A percentile compares a stretch with the other conserved stretches of the same genome.
Evolutionary conservation across 2,888 invertebrate genomes (phyloP).

Genomic region (Drosophila pseudotalamancana): DNA sequence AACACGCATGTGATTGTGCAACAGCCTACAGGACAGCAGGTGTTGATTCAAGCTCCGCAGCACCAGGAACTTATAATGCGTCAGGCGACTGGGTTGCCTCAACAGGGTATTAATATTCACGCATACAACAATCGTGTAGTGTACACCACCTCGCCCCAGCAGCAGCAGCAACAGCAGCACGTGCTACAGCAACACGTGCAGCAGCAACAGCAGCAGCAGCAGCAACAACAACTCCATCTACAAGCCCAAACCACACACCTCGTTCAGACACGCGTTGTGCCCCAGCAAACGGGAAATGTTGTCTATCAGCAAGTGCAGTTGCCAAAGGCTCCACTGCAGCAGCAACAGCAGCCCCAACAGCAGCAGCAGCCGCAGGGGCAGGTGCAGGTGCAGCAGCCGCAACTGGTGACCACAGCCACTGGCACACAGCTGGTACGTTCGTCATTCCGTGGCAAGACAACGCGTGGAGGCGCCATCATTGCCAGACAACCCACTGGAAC

Average conservation of each 20-base stretch:
- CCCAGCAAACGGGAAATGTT: slow-evolving; percentile 66
- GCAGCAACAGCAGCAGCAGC: slow-evolving; percentile 61
- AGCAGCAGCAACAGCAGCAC: slow-evolving; percentile 59
- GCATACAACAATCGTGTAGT: slow-evolving; percentile 79
- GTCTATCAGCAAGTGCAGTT: slow-evolving; percentile 81
- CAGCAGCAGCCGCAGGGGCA: slow-evolving; percentile 36
- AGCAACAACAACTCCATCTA: slow-evolving; percentile 66
- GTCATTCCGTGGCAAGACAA: slow-evolving; percentile 55
- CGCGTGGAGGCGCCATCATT: slow-evolving; percentile 55
- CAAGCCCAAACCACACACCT: slow-evolving; percentile 75
- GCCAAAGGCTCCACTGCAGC: slow-evolving; percentile 55
- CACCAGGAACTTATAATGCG: slow-evolving; percentile 83
- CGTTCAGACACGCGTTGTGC: slow-evolving; percentile 76
- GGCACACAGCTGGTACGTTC: slow-evolving; percentile 58
- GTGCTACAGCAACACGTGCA: slow-evolving; percentile 65
- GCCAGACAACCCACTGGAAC: slow-evolving; percentile 54
- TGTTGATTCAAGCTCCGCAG: slow-evolving; percentile 81
- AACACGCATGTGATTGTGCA: slow-evolving; percentile 81
- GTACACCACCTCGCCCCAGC: slow-evolving; percentile 62
- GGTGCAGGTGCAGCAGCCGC: slow-evolving; percentile 60
- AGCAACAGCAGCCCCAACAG: slow-evolving; percentile 38
- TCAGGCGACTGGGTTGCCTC: slow-evolving; percentile 75
- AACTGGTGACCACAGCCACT: slow-evolving; percentile 50
- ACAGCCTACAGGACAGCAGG: slow-evolving; percentile 80
- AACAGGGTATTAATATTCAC: slow-evolving; percentile 77